Conservation (phyloP, 35 echinoderm and acorn worm genomes). For the Acanthaster planci region DNA sequence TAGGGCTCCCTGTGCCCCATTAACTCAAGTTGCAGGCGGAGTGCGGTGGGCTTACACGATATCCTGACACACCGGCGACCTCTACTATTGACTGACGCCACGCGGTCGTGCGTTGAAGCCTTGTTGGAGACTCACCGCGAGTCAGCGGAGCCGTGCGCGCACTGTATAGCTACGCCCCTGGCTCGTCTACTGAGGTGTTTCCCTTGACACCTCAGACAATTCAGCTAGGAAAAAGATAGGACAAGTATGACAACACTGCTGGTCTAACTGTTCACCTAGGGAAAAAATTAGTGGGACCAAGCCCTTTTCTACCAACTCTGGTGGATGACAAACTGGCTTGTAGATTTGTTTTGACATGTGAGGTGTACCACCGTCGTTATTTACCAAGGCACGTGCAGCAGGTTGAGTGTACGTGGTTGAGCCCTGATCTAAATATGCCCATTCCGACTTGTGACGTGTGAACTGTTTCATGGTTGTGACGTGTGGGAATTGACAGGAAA, state of each 20-base stretch:
- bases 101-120: conserved; percentile 17
- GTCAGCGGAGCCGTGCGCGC: background rate
- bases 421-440: no score
- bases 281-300: background rate
- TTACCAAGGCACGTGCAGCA: no score
- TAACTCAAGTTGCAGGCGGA: conserved; percentile 1
- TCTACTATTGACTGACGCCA: background rate
- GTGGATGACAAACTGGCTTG: background rate
- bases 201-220: background rate
- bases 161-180: background rate
- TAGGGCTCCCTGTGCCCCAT: conserved; percentile 10
- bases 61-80: conserved; percentile 13
- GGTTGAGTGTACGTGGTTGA: no score
- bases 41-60: background rate
- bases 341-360: no score
- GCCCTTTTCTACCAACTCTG: background rate
- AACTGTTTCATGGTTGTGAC: no score
- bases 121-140: background rate
- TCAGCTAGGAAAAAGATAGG: background rate
- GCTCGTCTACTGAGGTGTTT: conserved; percentile 2
- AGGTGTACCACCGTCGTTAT: no score
- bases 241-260: background rate
- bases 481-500: no score
- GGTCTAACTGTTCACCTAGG: background rate
- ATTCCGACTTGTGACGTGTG: no score